phyloP scores from a whole-genome alignment of 2,797 vertebrate genomes.

The Pipistrellus nathusii region DNA sequence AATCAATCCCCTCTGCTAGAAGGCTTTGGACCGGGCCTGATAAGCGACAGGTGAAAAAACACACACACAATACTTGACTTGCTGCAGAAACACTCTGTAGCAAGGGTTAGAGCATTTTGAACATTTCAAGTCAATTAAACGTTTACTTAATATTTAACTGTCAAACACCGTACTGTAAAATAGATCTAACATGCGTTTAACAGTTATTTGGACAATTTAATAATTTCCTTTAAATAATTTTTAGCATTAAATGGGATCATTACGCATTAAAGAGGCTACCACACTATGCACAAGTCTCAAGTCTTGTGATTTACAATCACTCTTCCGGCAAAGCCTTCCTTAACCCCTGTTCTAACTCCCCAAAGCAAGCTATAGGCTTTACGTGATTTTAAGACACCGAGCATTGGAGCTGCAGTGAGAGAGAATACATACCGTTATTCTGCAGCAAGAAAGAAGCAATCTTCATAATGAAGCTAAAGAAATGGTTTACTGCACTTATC shows the following conservation, averaged over 20 bases:
- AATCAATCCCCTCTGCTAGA: slow-evolving; percentile 91
- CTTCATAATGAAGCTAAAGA: slow-evolving; percentile 82
- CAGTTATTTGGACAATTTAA: slow-evolving; percentile 85
- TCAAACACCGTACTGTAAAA: slow-evolving; percentile 85
- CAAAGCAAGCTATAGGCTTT: slow-evolving; percentile 85
- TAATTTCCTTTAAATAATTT: slow-evolving; percentile 71
- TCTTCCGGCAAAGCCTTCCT: slow-evolving; percentile 92
- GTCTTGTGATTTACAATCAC: slow-evolving; percentile 86
- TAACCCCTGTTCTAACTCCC: slow-evolving; percentile 86
- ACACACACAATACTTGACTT: slow-evolving; percentile 88
- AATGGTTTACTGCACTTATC: slow-evolving; percentile 86
- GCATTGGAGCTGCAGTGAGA: slow-evolving; percentile 87
- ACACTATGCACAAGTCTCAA: slow-evolving; percentile 75
- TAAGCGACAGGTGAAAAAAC: slow-evolving; percentile 91
- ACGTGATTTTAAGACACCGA: slow-evolving; percentile 88
- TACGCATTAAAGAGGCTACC: slow-evolving; percentile 77
- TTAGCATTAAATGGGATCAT: slow-evolving; percentile 71
- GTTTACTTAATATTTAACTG: slow-evolving; percentile 82
- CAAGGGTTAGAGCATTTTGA: slow-evolving; percentile 93
- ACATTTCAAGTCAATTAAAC: slow-evolving; percentile 79
- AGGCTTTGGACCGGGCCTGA: slow-evolving; percentile 92
- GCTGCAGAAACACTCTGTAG: slow-evolving; percentile 93
- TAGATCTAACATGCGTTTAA: slow-evolving; percentile 85
- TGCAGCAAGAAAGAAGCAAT: slow-evolving; percentile 87
- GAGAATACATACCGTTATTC: slow-evolving; percentile 84